Evolutionary conservation across 2,113 vertebrate genomes (phyloP).

Genomic region (Tragelaphus strepsiceros): DNA sequence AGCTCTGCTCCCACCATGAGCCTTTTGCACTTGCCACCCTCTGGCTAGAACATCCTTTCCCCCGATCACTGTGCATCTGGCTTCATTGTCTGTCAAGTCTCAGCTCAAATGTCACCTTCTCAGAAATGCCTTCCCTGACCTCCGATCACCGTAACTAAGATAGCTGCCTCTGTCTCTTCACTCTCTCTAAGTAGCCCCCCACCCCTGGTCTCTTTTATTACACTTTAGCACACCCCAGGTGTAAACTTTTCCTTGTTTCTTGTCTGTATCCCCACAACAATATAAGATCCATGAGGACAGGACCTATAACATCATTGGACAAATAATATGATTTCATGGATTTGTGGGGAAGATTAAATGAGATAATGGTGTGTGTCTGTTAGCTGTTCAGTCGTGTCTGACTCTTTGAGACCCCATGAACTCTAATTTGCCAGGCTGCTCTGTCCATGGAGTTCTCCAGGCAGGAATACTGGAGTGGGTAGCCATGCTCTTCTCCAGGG

Average conservation of each 20-base stretch:
- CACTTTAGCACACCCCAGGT: rapidly evolving
- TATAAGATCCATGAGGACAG: not conserved
- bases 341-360: not conserved
- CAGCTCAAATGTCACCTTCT: not conserved
- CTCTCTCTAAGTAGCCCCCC: not conserved
- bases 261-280: not conserved
- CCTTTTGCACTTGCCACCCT: not conserved
- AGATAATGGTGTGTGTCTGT: not conserved
- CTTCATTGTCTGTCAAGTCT: not conserved
- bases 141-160: not conserved
- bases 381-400: rapidly evolving
- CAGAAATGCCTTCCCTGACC: not conserved
- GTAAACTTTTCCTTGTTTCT: not conserved
- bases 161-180: rapidly evolving
- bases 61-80: not conserved
- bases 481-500: not conserved
- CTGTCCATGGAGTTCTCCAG: not conserved
- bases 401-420: not conserved
- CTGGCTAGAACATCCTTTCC: no score
- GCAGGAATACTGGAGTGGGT: not conserved
- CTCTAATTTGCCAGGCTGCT: not conserved
- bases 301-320: not conserved
- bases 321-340: not conserved
- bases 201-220: not conserved
- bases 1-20: not conserved